A percentile compares a stretch with the other conserved stretches of the same genome.
Conservation (phyloP, 2,888 invertebrate genomes). For the Aphidoletes aphidimyza region DNA sequence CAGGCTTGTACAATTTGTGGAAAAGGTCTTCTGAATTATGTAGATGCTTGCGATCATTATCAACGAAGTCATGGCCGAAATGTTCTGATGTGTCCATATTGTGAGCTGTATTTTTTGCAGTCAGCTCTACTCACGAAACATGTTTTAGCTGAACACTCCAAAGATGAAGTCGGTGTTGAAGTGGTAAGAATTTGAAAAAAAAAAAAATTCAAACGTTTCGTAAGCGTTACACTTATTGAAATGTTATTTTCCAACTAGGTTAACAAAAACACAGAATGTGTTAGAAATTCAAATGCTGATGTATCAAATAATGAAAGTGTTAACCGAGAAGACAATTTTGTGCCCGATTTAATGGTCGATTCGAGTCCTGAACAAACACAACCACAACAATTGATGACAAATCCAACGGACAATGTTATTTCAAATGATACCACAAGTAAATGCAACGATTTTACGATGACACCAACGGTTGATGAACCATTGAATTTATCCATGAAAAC, state of each 20-base stretch:
- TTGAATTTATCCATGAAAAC: not conserved
- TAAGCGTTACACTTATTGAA: no score
- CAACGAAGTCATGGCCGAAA: not conserved
- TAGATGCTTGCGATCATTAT: constrained; percentile 7
- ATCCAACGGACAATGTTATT: no score
- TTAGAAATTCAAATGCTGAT: no score
- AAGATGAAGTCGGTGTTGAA: not conserved
- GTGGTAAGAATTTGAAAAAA: not conserved
- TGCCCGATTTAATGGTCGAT: no score
- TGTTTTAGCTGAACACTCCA: not conserved
- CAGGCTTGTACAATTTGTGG: constrained; percentile 33
- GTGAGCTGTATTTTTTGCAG: not conserved
- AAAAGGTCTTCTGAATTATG: not conserved
- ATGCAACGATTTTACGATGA: not conserved
- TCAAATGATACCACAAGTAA: no score
- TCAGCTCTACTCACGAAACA: not conserved
- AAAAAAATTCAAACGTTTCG: not conserved
- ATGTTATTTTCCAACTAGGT: no score
- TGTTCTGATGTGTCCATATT: constrained; percentile 7
- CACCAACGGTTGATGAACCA: not conserved
- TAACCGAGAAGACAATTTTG: no score
- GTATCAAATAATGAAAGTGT: no score
- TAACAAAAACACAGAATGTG: no score
- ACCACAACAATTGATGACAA: no score
- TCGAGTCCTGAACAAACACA: no score